Conservation (phyloP, 2,888 invertebrate species). For the Andrena haemorrhoa region DNA sequence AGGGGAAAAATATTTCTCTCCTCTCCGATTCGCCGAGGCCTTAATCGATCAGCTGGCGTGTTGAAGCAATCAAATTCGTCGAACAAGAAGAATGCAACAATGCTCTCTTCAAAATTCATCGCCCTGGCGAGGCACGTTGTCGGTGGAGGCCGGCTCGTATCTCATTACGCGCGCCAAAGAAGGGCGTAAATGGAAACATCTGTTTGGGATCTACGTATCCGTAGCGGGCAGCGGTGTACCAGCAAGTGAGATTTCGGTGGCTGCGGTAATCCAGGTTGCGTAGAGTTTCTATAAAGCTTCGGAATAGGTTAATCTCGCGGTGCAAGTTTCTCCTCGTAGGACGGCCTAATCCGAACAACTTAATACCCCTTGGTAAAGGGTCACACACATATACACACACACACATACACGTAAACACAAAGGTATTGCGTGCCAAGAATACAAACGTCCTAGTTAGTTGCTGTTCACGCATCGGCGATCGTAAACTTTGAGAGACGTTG, state of each 20-base stretch:
- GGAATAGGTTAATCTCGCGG: constrained; percentile 80
- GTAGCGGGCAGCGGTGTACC: constrained; percentile 62
- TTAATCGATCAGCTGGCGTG: constrained; percentile 33
- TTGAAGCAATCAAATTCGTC: constrained; percentile 11
- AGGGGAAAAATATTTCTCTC: neutral
- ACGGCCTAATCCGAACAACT: constrained; percentile 77
- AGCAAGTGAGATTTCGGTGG: constrained; percentile 75
- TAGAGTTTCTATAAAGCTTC: constrained; percentile 77
- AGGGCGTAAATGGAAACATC: constrained; percentile 79
- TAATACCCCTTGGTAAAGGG: constrained; percentile 72
- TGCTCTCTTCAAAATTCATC: constrained; percentile 8
- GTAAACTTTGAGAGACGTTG: constrained; percentile 34
- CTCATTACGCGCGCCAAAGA: constrained; percentile 31
- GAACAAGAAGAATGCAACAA: neutral
- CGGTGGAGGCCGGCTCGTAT: neutral
- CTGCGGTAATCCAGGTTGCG: constrained; percentile 77
- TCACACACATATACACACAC: neutral
- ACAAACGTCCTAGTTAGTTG: constrained; percentile 47
- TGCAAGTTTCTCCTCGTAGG: constrained; percentile 73
- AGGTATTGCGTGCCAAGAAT: constrained; percentile 59
- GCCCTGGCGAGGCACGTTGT: neutral
- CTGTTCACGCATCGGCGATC: constrained; percentile 52
- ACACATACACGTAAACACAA: constrained; percentile 11
- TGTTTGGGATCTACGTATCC: constrained; percentile 79
- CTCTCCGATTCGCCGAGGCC: neutral